Conservation (phyloP, 64 coral and sea anemone genomes). For the Trachythela sp. region DNA sequence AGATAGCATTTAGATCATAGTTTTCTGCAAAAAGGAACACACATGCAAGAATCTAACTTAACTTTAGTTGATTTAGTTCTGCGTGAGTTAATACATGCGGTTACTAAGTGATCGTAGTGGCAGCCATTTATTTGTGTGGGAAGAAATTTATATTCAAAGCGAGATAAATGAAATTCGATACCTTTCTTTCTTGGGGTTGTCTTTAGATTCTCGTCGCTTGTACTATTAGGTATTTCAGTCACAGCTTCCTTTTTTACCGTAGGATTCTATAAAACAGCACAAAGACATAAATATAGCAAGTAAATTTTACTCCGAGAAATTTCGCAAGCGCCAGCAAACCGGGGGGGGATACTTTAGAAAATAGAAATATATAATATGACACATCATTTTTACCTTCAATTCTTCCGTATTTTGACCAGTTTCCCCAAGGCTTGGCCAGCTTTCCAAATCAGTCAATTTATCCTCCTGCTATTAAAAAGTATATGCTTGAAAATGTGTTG, state of each 20-base stretch:
- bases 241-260: slow-evolving; percentile 6
- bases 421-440: slow-evolving; percentile 1
- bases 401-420: slow-evolving; percentile 6
- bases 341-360: background rate
- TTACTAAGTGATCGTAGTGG: background rate
- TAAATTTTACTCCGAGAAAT: background rate
- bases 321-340: background rate
- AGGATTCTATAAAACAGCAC: background rate
- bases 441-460: background rate
- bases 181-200: slow-evolving; percentile 17
- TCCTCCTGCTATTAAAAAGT: background rate
- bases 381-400: slow-evolving; percentile 17
- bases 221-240: background rate
- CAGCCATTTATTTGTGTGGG: background rate
- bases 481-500: background rate
- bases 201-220: background rate
- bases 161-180: background rate
- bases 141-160: background rate
- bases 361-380: no score
- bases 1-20: no score
- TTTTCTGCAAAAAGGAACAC: no score
- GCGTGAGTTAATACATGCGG: background rate
- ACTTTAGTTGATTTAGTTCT: background rate
- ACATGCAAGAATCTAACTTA: no score
- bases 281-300: background rate